Conservation (phyloP, 2,797 vertebrate species). For the Intellagama lesueurii region DNA sequence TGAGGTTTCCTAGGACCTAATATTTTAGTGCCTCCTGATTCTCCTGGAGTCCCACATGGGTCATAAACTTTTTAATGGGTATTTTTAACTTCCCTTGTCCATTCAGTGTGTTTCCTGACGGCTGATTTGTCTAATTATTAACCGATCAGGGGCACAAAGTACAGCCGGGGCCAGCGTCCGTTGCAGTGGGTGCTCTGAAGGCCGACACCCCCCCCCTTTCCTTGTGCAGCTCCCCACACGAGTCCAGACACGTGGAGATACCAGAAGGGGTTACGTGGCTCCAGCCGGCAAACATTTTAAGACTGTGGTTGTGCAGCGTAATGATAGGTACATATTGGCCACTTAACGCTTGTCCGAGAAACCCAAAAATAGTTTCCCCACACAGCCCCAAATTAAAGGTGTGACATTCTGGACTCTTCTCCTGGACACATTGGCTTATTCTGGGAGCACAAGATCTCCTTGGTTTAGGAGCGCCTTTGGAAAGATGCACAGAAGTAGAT, state of each 20-base stretch:
- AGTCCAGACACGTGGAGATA: neutral
- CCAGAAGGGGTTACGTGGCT: neutral
- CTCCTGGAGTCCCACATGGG: neutral
- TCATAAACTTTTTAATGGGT: conserved; percentile 24
- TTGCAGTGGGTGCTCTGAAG: neutral
- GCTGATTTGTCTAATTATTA: conserved; percentile 65
- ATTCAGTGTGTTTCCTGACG: conserved; percentile 35
- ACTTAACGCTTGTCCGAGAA: neutral
- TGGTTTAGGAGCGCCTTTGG: neutral
- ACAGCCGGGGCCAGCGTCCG: neutral
- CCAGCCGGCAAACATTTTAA: neutral
- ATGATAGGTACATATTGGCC: neutral
- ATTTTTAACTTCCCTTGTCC: conserved; percentile 40
- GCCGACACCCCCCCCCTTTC: neutral
- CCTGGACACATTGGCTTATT: neutral
- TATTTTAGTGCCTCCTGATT: neutral
- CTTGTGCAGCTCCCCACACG: too few species aligned
- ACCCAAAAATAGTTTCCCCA: neutral
- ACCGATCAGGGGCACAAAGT: conserved; percentile 65
- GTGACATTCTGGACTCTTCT: neutral
- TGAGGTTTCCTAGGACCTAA: neutral
- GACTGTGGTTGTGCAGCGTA: neutral
- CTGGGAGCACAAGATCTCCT: neutral
- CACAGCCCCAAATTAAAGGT: neutral
- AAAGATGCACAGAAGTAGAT: neutral